Conservation (phyloP, 2,113 vertebrate genomes). For the Galemys pyrenaicus region DNA sequence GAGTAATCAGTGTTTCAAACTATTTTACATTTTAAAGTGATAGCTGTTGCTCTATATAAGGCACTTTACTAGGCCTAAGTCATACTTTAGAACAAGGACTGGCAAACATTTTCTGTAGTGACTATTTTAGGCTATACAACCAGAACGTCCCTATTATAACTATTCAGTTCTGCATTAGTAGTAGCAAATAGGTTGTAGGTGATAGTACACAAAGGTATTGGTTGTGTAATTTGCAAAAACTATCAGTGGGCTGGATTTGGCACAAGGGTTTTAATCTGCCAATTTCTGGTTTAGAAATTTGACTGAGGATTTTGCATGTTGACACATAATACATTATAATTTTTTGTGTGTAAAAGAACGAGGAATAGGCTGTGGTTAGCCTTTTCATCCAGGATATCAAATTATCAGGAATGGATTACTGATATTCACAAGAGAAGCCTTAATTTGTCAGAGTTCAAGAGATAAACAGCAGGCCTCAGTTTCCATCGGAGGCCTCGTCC, state of each 20-base stretch:
- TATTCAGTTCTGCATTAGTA: background rate
- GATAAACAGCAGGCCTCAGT: background rate
- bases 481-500: background rate
- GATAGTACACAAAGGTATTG: background rate
- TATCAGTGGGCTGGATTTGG: background rate
- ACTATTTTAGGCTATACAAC: background rate
- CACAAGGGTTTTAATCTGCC: background rate
- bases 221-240: constrained; percentile 29
- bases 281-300: background rate
- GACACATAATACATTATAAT: background rate
- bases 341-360: constrained; percentile 28
- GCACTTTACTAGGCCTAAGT: background rate
- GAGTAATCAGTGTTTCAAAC: background rate
- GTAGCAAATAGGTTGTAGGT: background rate
- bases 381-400: background rate
- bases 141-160: background rate
- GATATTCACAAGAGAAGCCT: background rate
- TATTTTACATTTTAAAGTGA: background rate
- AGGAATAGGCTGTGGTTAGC: background rate
- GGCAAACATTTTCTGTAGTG: background rate
- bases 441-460: background rate
- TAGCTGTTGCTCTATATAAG: background rate
- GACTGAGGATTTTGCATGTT: background rate
- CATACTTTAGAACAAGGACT: background rate
- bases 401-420: background rate